Percentiles rank a stretch among this genome's conserved stretches.
Conservation (phyloP, 92 coral and sea anemone genomes). For the Bergia sp. region DNA sequence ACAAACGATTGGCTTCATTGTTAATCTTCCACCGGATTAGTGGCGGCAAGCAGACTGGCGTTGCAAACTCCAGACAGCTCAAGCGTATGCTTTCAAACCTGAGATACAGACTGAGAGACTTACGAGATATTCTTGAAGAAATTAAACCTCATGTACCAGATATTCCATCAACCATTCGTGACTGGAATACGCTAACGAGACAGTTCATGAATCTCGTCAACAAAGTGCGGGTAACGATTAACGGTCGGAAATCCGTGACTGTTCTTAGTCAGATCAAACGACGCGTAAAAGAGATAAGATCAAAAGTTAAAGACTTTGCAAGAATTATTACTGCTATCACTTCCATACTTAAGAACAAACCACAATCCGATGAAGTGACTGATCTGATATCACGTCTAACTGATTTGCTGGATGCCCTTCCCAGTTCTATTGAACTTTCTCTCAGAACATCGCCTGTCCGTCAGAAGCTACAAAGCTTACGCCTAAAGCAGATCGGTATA, state of each 20-base stretch:
- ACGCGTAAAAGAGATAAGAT: conserved; percentile 1
- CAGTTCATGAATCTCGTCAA: background rate
- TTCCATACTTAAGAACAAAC: background rate
- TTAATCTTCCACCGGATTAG: conserved; percentile 46
- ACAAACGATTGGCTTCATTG: conserved; percentile 19
- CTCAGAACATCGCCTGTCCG: conserved; percentile 13
- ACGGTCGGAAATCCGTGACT: background rate
- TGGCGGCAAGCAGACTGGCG: conserved; percentile 64
- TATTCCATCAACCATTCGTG: background rate
- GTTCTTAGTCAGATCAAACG: background rate
- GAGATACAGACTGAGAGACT: background rate
- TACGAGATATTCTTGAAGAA: background rate
- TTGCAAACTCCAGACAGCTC: conserved; percentile 28
- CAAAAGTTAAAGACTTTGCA: background rate
- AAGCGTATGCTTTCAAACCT: conserved; percentile 11
- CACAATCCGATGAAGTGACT: conserved; percentile 5
- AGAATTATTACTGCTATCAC: background rate
- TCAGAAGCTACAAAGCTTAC: conserved; percentile 37
- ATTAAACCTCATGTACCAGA: conserved; percentile 15
- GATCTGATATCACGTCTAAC: conserved; percentile 13
- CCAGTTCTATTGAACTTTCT: background rate
- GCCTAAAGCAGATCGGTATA: background rate
- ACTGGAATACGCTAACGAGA: background rate
- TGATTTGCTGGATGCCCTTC: conserved; percentile 27
- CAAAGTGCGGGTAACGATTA: conserved; percentile 1